These are phyloP conservation scores for Prionailurus viverrinus DNA, from an alignment of 2,113 vertebrate species.

Conservation along the genomic window DNA sequence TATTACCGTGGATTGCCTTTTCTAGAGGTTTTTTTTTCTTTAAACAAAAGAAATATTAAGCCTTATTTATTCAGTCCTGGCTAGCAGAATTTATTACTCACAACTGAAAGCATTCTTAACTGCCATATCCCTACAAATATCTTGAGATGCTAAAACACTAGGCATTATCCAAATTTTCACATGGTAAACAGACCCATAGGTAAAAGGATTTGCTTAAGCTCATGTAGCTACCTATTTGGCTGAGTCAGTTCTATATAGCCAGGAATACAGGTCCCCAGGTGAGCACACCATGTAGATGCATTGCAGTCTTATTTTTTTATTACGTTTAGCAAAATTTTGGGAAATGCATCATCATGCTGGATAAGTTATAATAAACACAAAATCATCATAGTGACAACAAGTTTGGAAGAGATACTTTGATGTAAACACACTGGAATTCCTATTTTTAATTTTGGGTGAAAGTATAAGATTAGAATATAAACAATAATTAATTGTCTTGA, in stretches of 20 bases:
- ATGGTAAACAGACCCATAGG: neutral
- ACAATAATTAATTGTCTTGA: neutral
- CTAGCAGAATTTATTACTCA: neutral
- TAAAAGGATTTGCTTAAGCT: neutral
- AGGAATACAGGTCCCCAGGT: neutral
- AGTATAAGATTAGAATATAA: neutral
- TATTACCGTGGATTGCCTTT: neutral
- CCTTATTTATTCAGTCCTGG: neutral
- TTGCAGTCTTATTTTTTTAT: neutral
- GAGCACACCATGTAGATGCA: neutral
- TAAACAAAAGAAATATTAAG: neutral
- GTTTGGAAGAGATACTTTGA: neutral
- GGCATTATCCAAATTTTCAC: neutral
- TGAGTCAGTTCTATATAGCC: neutral
- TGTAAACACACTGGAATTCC: neutral
- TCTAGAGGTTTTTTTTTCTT: neutral
- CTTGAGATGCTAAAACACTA: neutral
- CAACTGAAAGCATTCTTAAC: neutral
- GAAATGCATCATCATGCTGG: neutral
- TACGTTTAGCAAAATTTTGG: neutral
- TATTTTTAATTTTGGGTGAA: slow-evolving; percentile 4
- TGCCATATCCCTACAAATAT: neutral
- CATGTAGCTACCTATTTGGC: neutral
- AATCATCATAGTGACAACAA: neutral
- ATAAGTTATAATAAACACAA: slow-evolving; percentile 32